A percentile compares a stretch with the other conserved stretches of the same genome.
Conservation (phyloP, 2,797 vertebrate species). For the Pterois miles region DNA sequence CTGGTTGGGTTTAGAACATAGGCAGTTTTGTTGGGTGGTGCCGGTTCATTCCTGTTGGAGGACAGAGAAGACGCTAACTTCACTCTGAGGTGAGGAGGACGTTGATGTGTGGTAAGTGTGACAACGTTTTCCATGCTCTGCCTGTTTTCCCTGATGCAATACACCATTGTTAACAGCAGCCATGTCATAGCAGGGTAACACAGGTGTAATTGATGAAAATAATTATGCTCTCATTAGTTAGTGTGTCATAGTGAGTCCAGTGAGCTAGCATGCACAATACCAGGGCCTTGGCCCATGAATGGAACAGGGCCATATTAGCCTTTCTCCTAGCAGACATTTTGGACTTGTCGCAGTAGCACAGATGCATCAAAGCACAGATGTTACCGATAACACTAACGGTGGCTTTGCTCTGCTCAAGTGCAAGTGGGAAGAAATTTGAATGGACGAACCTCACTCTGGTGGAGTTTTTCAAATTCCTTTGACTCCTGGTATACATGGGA, state of each 20-base stretch:
- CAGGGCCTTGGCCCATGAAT: too few species aligned
- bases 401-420: too few species aligned
- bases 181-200: too few species aligned
- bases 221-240: too few species aligned
- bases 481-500: background rate
- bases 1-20: background rate
- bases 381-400: too few species aligned
- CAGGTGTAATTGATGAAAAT: too few species aligned
- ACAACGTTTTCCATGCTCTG: background rate
- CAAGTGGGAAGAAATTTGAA: background rate
- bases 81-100: background rate
- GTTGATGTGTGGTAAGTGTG: background rate
- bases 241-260: too few species aligned
- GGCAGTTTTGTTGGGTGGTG: background rate
- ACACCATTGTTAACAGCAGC: background rate
- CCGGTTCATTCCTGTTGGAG: slow-evolving; percentile 9
- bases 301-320: too few species aligned
- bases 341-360: too few species aligned
- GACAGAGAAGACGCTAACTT: background rate
- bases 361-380: too few species aligned
- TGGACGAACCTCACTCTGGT: background rate
- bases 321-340: too few species aligned
- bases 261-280: too few species aligned
- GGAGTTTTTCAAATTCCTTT: background rate
- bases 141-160: background rate